Evolutionary conservation across 2,113 vertebrate species (phyloP), one percentile per base, ranked within the genome.

Genomic region (Perca schrenkii): DNA sequence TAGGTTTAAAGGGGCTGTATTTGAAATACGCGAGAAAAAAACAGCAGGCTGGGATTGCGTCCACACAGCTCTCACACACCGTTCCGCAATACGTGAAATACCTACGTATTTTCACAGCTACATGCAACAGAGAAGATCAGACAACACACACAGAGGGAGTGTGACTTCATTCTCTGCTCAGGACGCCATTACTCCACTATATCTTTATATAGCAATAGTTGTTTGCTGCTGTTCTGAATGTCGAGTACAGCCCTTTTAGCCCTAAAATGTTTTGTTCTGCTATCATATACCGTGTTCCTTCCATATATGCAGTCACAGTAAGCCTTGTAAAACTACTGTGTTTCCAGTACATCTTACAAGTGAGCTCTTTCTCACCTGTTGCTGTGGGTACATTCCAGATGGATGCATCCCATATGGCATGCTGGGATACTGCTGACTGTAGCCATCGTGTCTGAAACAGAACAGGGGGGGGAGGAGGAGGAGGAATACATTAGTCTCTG

Each of bases 371-470:
- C 91, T 95, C 94, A 99, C 98, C 97, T 98, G 98, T 93, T 98
- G 98, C 87, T 99, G 98, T 70, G 97, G 95, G 86, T 97, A 99
- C 95, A 99, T 97, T 92, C 97, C 97, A 76, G 97, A 95, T 40
- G 97, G 97, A 94, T 98, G 98, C 81, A 96, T 96, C 88, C 96
- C 96, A 74, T 98, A 99, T 0, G 97, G 95, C 83, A 97, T 96
- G 89, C 95, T 95, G 90, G 97, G 95, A 93, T 98, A 99, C 95
- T 98, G 98, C 92, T 98, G 98, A 52, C 96, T 93, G 4, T 98
- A 99, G 31, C 97, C 95, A 25, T 99, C 98, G 77, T 99, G 97
- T 92, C 98, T 98, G 83, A 83, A 88, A 74, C 65, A 80, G 58
- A 85, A 50, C 21, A 79, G 61, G 80, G 46, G 50, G 58, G 52